Base-by-base conservation (phyloP, 2,888 invertebrate genomes). In the Leuctra nigra region DNA sequence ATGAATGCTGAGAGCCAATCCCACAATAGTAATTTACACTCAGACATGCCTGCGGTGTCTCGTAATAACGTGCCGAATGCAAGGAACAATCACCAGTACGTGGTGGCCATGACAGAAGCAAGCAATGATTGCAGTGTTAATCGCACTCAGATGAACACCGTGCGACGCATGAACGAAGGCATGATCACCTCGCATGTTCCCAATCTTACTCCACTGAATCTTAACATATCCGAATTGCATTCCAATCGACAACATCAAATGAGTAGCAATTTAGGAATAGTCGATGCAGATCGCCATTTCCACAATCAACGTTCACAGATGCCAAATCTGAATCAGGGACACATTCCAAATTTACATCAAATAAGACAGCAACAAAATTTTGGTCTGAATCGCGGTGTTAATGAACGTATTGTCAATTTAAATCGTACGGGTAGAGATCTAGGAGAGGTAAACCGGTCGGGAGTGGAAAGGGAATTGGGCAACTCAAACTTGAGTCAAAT, bases 171-270 rank as follows among this genome's bases (percentile, higher is more conserved):
- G 29, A 11, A 29, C 29, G 29, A 11, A 7, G 11, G 11, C 29
- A 11, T 11, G 7, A 29, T 59, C 4, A 54, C 44, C 41, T 20
- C 29, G 29, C 60, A 60, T 47, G n/a, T 58, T 11, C 53, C 41
- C 13, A 22, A 52, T 11, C 38, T 61, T 3, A 47, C 60, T 11
- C 60, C 60, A 1, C 53, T 61, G 14, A 61, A 61, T 53, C 48
- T 61, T 7, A 61, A 61, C 35, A 58, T 61, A 4, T 58, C 60
- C 3, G 60, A 61, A 46, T 47, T 61, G 16, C 60, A 60, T 7
- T 44, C 56, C 4, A 38, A 23, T 7, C 38, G 58, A 2, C 59
- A 54, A 4, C 60, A 61, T 29, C 58, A 58, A 20, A 54, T 56
- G 50, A 35, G 35, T 4, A n/a, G 18, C 35, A 29, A 47, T 16